Conservation (phyloP, 2,888 invertebrate genomes). For the Nephrotoma appendiculata region DNA sequence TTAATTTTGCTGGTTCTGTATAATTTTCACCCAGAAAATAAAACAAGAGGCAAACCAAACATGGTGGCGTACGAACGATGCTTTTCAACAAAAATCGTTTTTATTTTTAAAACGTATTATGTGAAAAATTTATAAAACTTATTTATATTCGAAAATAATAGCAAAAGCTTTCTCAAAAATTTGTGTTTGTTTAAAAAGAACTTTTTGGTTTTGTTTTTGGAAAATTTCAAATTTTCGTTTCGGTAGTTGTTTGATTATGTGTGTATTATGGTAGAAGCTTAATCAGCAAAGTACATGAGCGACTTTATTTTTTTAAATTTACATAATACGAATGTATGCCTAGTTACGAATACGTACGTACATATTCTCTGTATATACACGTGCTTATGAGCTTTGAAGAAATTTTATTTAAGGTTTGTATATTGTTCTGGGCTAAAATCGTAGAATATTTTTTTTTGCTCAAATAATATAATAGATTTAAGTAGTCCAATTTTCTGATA, state of each 20-base stretch:
- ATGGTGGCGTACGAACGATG: background rate
- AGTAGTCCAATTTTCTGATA: no score
- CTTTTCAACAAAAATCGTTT: background rate
- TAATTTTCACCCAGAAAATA: background rate
- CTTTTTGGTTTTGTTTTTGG: background rate
- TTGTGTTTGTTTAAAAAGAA: background rate
- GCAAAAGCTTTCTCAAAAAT: background rate
- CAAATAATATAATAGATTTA: no score
- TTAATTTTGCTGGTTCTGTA: background rate
- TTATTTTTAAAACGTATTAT: background rate
- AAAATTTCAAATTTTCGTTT: background rate
- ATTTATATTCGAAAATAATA: background rate
- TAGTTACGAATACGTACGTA: background rate
- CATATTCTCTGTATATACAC: background rate
- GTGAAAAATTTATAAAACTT: background rate
- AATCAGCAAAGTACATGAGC: background rate
- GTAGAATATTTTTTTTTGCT: background rate
- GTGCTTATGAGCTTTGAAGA: background rate
- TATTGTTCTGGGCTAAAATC: background rate
- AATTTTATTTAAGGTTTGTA: background rate
- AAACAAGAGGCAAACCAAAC: background rate
- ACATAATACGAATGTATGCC: background rate
- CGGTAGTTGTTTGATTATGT: background rate
- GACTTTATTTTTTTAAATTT: background rate
- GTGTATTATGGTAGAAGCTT: background rate